Evolutionary conservation across 2,888 invertebrate species (phyloP).

Genomic region (Scaptomyza cyrtandrae): DNA sequence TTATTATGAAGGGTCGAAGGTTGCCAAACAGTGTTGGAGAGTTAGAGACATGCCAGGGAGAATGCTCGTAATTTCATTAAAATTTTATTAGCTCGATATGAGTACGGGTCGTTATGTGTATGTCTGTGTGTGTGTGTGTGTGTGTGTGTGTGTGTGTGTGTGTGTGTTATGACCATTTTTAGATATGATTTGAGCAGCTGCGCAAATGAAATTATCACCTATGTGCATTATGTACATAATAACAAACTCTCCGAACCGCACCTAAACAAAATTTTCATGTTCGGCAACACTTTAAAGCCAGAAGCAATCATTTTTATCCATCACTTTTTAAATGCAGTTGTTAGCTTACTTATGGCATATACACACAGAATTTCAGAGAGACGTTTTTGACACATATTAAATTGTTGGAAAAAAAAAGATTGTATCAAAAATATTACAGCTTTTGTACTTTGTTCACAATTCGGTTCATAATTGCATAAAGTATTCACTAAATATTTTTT

Average conservation of each 20-base stretch:
- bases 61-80: constrained; percentile 76
- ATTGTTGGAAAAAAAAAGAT: no score
- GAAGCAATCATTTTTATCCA: constrained; percentile 6
- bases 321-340: background rate
- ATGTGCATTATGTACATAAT: constrained; percentile 54
- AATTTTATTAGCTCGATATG: constrained; percentile 77
- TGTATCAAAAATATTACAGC: no score
- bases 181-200: constrained; percentile 65
- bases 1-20: constrained; percentile 69
- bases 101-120: constrained; percentile 41
- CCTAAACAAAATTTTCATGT: background rate
- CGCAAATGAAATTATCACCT: constrained; percentile 78
- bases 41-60: constrained; percentile 30
- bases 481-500: background rate
- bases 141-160: constrained; percentile 12
- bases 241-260: constrained; percentile 19
- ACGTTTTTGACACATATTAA: background rate
- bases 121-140: constrained; percentile 10
- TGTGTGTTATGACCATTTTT: constrained; percentile 27
- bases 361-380: background rate
- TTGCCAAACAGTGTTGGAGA: constrained; percentile 14
- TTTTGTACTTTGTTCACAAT: background rate
- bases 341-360: background rate
- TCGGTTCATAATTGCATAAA: background rate
- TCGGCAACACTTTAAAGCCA: constrained; percentile 1